phyloP scores from a whole-genome alignment of 2,888 invertebrate genomes.

The Epirrhoe alternata region DNA sequence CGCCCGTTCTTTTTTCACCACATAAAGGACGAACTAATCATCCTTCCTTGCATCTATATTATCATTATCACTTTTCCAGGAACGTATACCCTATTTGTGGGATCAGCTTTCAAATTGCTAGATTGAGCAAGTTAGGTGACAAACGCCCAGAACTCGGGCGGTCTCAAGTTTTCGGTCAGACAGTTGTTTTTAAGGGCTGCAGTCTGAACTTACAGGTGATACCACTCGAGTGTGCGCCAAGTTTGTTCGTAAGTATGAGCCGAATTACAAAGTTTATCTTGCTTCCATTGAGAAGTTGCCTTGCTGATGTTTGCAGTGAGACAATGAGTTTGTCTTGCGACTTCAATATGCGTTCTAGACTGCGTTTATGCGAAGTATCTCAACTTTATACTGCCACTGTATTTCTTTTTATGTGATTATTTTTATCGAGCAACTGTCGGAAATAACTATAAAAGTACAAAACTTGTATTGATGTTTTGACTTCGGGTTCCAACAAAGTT shows the following conservation, averaged over 20 bases:
- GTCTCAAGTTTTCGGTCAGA: conserved; percentile 62
- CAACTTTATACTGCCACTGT: conserved; percentile 25
- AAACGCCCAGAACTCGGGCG: conserved; percentile 48
- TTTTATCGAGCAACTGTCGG: background rate
- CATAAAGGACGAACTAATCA: too few species aligned
- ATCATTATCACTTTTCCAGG: background rate
- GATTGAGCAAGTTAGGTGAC: conserved; percentile 51
- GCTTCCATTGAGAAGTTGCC: conserved; percentile 68
- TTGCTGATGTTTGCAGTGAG: conserved; percentile 61
- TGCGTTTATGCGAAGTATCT: conserved; percentile 39
- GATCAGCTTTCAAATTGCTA: conserved; percentile 41
- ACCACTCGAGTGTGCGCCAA: conserved; percentile 63
- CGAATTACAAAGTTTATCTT: conserved; percentile 69
- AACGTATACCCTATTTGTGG: conserved; percentile 16
- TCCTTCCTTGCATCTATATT: too few species aligned
- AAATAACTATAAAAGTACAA: too few species aligned
- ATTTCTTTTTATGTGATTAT: conserved; percentile 5
- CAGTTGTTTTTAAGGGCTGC: conserved; percentile 64
- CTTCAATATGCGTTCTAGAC: conserved; percentile 64
- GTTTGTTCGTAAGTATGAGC: conserved; percentile 67
- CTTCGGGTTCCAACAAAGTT: background rate
- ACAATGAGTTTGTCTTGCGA: conserved; percentile 74
- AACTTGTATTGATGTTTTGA: background rate
- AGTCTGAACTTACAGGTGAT: conserved; percentile 66
- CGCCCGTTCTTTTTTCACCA: too few species aligned